Evolutionary conservation across 1,140 invertebrate genomes (phyloP).

Genomic region (Phocides pigmalion): DNA sequence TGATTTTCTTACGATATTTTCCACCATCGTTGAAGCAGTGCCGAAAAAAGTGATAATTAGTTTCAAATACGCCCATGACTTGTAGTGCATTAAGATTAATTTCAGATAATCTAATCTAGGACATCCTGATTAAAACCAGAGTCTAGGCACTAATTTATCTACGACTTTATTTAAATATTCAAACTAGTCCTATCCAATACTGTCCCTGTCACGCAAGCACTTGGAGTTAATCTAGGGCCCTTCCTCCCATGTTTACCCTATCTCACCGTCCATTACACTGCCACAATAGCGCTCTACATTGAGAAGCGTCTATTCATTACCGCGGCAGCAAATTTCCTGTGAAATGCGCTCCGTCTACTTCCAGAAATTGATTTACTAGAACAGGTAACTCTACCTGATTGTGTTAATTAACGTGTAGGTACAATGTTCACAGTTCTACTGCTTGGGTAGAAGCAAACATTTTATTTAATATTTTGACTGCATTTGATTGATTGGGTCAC

Average conservation of each 20-base stretch:
- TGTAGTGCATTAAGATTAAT: no score
- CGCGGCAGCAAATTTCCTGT: slow-evolving; percentile 29
- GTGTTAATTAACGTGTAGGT: not conserved
- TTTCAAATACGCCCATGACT: no score
- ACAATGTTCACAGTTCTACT: no score
- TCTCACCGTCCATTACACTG: slow-evolving; percentile 14
- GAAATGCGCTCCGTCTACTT: slow-evolving; percentile 6
- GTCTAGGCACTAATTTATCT: no score
- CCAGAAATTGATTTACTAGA: slow-evolving; percentile 2
- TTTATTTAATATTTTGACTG: no score
- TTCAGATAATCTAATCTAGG: no score
- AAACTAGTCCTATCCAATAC: not conserved
- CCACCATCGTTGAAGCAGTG: no score
- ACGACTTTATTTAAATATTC: not conserved
- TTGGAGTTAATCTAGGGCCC: not conserved
- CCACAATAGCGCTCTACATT: slow-evolving; percentile 6
- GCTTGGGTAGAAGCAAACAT: no score
- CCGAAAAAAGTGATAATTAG: no score
- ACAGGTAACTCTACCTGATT: not conserved
- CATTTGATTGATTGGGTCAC: no score
- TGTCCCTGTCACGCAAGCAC: not conserved
- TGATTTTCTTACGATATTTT: no score
- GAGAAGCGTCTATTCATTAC: slow-evolving; percentile 29
- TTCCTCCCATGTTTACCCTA: not conserved
- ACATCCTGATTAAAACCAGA: no score